Base-by-base conservation (phyloP, 2,113 vertebrate species). In the Holacanthus passer region DNA sequence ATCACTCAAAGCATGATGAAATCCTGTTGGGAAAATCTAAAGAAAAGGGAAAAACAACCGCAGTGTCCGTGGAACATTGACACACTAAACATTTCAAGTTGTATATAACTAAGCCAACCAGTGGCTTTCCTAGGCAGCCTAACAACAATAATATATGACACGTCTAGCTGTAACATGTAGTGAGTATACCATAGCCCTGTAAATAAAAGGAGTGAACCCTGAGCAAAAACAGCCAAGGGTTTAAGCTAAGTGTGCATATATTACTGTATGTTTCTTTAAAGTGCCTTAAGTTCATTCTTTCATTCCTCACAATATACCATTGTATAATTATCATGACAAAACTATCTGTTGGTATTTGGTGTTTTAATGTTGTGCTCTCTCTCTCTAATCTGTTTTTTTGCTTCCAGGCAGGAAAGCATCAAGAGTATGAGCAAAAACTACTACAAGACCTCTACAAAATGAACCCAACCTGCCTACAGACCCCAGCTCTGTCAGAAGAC, bases 381-480 rank as follows among this genome's bases (percentile, higher is more conserved):
- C 11, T 50, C 19, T 20, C 27, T 31, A 12, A 48, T 22, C 27
- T 47, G 41, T 20, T 47, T 0, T 48, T 67, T 22, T 32, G 45
- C 19, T 13, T 48, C 29, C 65, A 68, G 65, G 65, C 65, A 50
- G 65, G 65, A 50, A 68, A 68, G 29, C 65, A 68, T 35, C 65
- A 68, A 7, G 65, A 68, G 65, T 68, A 68, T 50, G 65, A 68
- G 31, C 65, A 68, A 29, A 68, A 68, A 35, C 43, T 68, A 16
- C 47, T 68, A 35, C 65, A 68, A 68, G 65, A 68, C 65, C 65
- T 68, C 20, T 68, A 50, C 65, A 68, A 68, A 68, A 50, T 50
- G 10, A 68, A 68, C 65, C 65, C 65, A 0, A 16, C 65, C 7
- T 68, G 50, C 65, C 65, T 68, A 1, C 65, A 68, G 65, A 68